Conservation (phyloP, 1,140 invertebrate genomes). For the Pseudomyrmex pallidus region DNA sequence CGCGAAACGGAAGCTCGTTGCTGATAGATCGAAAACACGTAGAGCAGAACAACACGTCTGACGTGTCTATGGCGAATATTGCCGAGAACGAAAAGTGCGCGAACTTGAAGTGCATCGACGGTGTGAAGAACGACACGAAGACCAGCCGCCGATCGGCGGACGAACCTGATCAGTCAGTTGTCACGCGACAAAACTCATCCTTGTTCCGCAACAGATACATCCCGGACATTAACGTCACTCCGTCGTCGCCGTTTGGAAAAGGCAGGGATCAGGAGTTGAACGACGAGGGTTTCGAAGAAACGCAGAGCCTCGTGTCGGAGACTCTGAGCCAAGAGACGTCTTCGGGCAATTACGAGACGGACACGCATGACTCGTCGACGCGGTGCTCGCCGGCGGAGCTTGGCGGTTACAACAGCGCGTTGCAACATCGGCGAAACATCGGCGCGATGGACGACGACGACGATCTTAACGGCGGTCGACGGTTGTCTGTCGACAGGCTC, state of each 20-base stretch:
- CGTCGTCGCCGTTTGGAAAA: slow-evolving; percentile 73
- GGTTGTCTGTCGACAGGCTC: slow-evolving; percentile 12
- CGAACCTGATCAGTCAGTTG: not conserved
- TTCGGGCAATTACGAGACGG: slow-evolving; percentile 89
- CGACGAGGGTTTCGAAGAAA: slow-evolving; percentile 96
- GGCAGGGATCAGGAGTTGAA: slow-evolving; percentile 89
- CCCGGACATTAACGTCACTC: slow-evolving; percentile 82
- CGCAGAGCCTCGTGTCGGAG: slow-evolving; percentile 93
- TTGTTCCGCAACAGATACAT: slow-evolving; percentile 76
- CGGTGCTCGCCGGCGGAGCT: slow-evolving; percentile 82
- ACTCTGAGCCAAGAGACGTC: slow-evolving; percentile 92
- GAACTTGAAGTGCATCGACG: not conserved
- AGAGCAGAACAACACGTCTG: slow-evolving; percentile 23
- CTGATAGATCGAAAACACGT: not conserved
- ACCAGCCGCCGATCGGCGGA: not conserved
- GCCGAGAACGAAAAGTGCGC: not conserved
- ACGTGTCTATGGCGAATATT: not conserved
- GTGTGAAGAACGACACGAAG: not conserved
- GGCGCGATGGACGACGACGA: not conserved
- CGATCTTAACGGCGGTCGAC: not conserved
- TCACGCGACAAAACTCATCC: slow-evolving; percentile 29
- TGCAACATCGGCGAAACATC: not conserved
- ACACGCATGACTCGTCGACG: slow-evolving; percentile 85
- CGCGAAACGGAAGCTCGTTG: not conserved
- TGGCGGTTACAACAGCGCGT: slow-evolving; percentile 33